A percentile compares a stretch with the other conserved stretches of the same genome.
phyloP scores from a whole-genome alignment of 2,113 vertebrate species.

The Campylorhamphus procurvoides region DNA sequence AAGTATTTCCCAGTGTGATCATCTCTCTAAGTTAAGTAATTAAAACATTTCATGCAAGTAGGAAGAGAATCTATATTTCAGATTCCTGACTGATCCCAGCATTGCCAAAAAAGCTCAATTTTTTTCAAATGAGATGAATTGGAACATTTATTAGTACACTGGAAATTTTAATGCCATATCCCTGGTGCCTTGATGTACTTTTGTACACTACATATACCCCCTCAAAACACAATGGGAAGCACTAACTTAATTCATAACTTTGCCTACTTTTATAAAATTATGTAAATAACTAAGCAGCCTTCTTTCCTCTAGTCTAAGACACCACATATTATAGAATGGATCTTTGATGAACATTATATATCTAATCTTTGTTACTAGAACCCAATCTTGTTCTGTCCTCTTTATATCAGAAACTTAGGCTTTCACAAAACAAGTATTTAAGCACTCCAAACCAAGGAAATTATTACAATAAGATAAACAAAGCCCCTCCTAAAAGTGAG shows the following conservation, averaged over 20 bases:
- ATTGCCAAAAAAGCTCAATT: not conserved
- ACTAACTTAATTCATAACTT: not conserved
- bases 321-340: not conserved
- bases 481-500: not conserved
- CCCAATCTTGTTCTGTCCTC: not conserved
- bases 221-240: not conserved
- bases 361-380: not conserved
- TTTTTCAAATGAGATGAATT: constrained; percentile 9
- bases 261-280: not conserved
- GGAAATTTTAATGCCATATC: not conserved
- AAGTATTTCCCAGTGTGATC: constrained; percentile 46
- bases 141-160: constrained; percentile 7
- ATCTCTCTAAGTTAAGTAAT: constrained; percentile 53
- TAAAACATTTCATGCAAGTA: constrained; percentile 51
- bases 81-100: constrained; percentile 36
- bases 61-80: not conserved
- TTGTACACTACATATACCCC: not conserved
- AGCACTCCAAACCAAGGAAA: not conserved
- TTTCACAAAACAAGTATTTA: not conserved
- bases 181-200: not conserved
- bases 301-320: not conserved
- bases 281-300: not conserved
- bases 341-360: not conserved
- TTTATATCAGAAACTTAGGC: not conserved
- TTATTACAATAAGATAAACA: not conserved